Percentiles rank a stretch among this genome's conserved stretches.
Conservation (phyloP, 1,140 invertebrate genomes). For the Zophobas atratus region DNA sequence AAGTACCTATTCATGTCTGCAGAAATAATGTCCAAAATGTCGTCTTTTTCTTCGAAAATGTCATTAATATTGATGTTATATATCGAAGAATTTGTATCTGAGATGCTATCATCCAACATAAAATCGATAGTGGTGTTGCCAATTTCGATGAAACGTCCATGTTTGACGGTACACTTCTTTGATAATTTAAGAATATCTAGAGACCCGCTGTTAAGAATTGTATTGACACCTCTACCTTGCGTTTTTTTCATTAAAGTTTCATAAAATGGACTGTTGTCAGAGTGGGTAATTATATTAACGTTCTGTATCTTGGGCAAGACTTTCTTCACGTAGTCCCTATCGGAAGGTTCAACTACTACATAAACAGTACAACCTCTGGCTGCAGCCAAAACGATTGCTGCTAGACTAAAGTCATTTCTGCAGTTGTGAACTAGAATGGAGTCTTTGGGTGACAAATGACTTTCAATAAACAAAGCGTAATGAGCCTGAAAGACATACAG, state of each 20-base stretch:
- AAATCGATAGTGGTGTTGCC: constrained; percentile 96
- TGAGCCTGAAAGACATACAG: constrained; percentile 17
- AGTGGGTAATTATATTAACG: constrained; percentile 87
- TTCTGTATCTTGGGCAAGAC: constrained; percentile 89
- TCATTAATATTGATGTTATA: constrained; percentile 96
- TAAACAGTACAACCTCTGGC: constrained; percentile 5
- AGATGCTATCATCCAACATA: constrained; percentile 91
- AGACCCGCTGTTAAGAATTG: constrained; percentile 96
- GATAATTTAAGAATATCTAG: constrained; percentile 95
- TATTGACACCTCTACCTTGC: constrained; percentile 89
- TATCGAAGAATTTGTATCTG: constrained; percentile 96
- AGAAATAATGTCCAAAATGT: constrained; percentile 81
- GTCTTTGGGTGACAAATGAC: constrained; percentile 4
- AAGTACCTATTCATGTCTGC: constrained; percentile 82
- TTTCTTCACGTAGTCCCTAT: constrained; percentile 89
- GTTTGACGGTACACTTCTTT: constrained; percentile 88
- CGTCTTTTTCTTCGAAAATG: constrained; percentile 88
- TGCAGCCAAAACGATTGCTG: not conserved
- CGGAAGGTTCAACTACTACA: constrained; percentile 85
- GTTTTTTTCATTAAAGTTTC: constrained; percentile 87
- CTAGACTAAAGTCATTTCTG: not conserved
- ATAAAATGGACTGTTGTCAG: constrained; percentile 93
- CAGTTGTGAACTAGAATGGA: constrained; percentile 11
- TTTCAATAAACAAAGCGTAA: constrained; percentile 8
- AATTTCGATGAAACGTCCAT: constrained; percentile 96